Conservation (phyloP, 2,113 vertebrate species). For the Prionailurus viverrinus region DNA sequence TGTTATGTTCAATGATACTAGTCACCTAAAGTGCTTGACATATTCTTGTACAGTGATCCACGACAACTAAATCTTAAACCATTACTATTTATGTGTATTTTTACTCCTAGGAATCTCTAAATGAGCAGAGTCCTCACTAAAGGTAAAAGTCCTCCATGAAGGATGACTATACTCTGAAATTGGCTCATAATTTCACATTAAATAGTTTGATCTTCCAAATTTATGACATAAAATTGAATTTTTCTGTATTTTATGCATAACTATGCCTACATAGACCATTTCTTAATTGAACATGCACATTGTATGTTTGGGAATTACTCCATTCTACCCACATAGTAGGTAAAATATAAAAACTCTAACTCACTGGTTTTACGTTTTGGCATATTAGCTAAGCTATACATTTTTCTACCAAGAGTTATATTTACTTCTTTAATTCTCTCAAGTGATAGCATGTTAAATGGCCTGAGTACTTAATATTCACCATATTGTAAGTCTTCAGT, state of each 20-base stretch:
- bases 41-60: neutral
- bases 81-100: neutral
- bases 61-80: neutral
- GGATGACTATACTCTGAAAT: neutral
- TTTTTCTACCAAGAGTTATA: neutral
- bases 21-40: neutral
- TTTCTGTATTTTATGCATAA: neutral
- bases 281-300: neutral
- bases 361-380: neutral
- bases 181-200: neutral
- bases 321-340: neutral
- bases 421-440: slow-evolving; percentile 11
- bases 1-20: neutral
- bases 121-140: neutral
- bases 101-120: neutral
- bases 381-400: neutral
- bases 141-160: neutral
- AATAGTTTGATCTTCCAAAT: slow-evolving; percentile 9
- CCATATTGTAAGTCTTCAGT: neutral
- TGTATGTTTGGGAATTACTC: neutral
- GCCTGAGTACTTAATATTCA: neutral
- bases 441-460: neutral
- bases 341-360: neutral
- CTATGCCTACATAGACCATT: neutral
- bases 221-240: neutral